A percentile compares a stretch with the other conserved stretches of the same genome.
These are phyloP conservation scores for Caracal caracal DNA, from an alignment of 2,113 vertebrate genomes.

Conservation along the genomic window DNA sequence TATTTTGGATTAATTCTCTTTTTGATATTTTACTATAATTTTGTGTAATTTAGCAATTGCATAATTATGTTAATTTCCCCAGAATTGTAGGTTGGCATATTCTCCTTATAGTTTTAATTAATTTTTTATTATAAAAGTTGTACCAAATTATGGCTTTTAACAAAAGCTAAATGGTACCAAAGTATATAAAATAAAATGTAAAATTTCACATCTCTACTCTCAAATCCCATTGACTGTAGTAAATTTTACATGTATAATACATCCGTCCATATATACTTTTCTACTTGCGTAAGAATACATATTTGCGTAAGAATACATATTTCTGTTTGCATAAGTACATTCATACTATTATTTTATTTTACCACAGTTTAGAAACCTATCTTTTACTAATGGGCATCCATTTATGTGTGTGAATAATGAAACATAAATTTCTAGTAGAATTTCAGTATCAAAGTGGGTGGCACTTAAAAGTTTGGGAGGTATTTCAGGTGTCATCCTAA, in stretches of 20 bases:
- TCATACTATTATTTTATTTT: neutral
- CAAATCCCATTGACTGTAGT: neutral
- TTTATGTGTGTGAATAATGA: neutral
- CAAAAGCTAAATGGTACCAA: neutral
- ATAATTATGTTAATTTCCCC: neutral
- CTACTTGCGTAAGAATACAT: neutral
- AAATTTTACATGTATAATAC: neutral
- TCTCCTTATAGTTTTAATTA: neutral
- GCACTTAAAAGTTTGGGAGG: neutral
- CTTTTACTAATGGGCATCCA: neutral
- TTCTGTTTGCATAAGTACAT: neutral
- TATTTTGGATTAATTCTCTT: conserved; percentile 16
- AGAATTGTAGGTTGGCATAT: neutral
- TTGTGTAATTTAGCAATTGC: neutral
- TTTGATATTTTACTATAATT: neutral
- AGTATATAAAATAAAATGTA: conserved; percentile 4
- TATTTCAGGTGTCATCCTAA: neutral
- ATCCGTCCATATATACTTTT: neutral
- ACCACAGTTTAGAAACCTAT: neutral
- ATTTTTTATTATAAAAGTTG: conserved; percentile 15
- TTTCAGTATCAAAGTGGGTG: neutral
- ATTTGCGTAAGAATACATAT: neutral
- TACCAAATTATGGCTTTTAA: neutral
- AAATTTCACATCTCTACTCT: neutral
- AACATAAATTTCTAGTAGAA: neutral